Evolutionary conservation across 2,888 invertebrate genomes (phyloP).

Genomic region (Notocelia uddmanniana): DNA sequence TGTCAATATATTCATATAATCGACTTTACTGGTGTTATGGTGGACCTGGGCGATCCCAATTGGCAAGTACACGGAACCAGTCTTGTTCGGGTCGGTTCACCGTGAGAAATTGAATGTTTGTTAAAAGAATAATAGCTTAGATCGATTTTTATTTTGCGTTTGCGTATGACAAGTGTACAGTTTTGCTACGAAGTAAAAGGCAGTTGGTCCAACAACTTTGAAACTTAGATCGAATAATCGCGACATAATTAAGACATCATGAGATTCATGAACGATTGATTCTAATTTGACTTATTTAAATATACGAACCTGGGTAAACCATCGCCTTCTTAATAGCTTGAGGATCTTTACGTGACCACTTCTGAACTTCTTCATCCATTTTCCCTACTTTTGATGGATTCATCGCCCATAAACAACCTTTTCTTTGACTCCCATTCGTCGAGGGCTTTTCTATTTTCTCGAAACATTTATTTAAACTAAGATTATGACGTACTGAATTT

Average conservation of each 20-base stretch:
- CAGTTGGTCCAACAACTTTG: too few species aligned
- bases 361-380: conserved; percentile 99
- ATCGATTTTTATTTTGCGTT: too few species aligned
- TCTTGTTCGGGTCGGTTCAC: background rate
- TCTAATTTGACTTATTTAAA: background rate
- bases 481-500: conserved; percentile 98
- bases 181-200: too few species aligned
- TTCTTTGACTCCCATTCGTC: conserved; percentile 93
- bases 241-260: too few species aligned
- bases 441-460: conserved; percentile 98
- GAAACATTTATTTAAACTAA: conserved; percentile 99
- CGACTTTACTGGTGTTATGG: background rate
- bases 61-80: background rate
- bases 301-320: conserved; percentile 92
- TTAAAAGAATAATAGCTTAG: too few species aligned
- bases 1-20: background rate
- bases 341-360: conserved; percentile 98
- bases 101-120: too few species aligned
- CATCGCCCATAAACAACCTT: conserved; percentile 98
- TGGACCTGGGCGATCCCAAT: background rate
- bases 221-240: too few species aligned
- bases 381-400: conserved; percentile 97
- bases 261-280: background rate
- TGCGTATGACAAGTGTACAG: too few species aligned
- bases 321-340: conserved; percentile 96